Base-by-base conservation (phyloP, 2,888 invertebrate species). In the Rhamnusium bicolor region DNA sequence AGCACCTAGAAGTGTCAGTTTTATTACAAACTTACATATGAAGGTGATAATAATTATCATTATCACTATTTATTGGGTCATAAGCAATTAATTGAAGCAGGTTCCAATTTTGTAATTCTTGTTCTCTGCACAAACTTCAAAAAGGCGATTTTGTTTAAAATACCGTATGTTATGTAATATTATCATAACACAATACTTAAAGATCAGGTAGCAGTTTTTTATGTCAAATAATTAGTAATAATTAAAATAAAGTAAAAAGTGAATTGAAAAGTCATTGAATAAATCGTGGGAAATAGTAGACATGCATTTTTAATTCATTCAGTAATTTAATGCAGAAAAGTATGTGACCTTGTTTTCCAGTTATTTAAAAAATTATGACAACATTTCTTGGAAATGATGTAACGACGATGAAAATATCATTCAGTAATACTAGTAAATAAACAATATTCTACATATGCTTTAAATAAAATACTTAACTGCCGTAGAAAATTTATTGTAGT, bases 311-410 rank as follows among this genome's bases (percentile, higher is more conserved):
- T 61, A 54, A 65, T 61, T 69, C 65, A 69, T 69, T 66, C 66
- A 74, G 68, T 54, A 62, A 65, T 63, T 63, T 67, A 65, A 60
- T 61, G 56, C 71, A 63, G 60, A 71, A 74, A 61, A 58, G 54
- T 63, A 61, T 53, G 46, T 67, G 75, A 72, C 75, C 75, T 75
- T 75, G 72, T 75, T 72, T 75, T 47, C 67, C 70, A 63, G 75
- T 72, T 70, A 72, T 63, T 71, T 67, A 71, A 75, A 76, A 76
- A 79, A 71, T 73, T 71, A 70, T 70, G 75, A 51, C 75, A 65
- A 60, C 76, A 73, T 76, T 75, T 74, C 75, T 75, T 63, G 54
- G 49, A 60, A 73, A 61, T 72, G 70, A 73, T 62, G 71, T 74
- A 75, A 77, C 61, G 68, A 61, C 51, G 60, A 74, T 53, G 71